Conservation (phyloP, 2,888 invertebrate species). For the Apantesis nais region DNA sequence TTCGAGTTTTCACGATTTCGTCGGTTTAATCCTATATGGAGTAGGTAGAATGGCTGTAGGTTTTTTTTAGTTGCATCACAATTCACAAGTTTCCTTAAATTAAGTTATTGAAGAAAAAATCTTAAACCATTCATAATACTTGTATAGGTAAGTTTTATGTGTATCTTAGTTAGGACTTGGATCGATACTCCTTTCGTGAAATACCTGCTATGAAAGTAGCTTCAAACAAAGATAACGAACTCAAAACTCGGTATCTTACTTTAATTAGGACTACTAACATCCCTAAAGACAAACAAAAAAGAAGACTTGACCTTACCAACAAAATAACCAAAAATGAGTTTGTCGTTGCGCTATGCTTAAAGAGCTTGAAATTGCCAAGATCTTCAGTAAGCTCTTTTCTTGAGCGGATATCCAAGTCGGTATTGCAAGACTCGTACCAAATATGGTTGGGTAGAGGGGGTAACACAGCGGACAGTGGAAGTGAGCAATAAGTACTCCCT, state of each 20-base stretch:
- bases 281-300: too few species aligned
- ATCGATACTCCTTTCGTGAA: not conserved
- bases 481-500: too few species aligned
- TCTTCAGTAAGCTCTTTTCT: too few species aligned
- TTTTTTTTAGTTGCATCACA: not conserved
- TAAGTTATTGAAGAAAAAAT: not conserved
- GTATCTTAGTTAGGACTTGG: not conserved
- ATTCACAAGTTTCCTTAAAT: not conserved
- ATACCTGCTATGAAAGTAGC: not conserved
- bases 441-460: too few species aligned
- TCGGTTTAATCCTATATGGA: conserved; percentile 27
- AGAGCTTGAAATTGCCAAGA: too few species aligned
- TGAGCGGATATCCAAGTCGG: too few species aligned
- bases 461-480: too few species aligned
- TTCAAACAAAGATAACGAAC: not conserved
- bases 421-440: too few species aligned
- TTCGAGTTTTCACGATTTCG: conserved; percentile 28
- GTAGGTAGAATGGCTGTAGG: conserved; percentile 12
- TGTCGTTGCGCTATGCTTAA: too few species aligned
- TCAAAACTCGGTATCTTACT: not conserved
- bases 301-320: too few species aligned
- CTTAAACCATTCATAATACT: not conserved
- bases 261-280: not conserved
- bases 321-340: too few species aligned
- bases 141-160: not conserved